Evolutionary conservation across 2,113 vertebrate species (phyloP), one percentile per base, ranked within the genome.

Genomic region (Nematolebias whitei): DNA sequence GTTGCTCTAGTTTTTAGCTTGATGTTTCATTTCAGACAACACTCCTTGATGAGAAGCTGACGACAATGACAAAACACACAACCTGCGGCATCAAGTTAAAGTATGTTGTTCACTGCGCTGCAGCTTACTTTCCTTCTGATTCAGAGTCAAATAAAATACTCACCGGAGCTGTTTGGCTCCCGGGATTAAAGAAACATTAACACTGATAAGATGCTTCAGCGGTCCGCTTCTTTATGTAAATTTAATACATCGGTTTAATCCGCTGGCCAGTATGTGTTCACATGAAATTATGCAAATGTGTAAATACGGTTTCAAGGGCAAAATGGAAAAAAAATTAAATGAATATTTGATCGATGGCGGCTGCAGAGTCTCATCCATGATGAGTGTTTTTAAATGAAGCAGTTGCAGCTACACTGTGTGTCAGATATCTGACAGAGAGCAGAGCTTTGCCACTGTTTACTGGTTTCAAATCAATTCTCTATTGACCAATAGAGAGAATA

Each of bases 401-500:
- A 16, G 55, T 49, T 22, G 16, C 49, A 14, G n/a, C n/a, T n/a
- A n/a, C n/a, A 64, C 72, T 84, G 63, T 84, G 78, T 86, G 79
- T 79, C 71, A 84, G 63, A 82, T 79, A 59, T 38, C 71, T 68
- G 54, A 35, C 68, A 32, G 63, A 69, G 60, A 76, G 29, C 54
- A 41, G 63, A 20, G 64, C 60, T 24, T 72, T 61, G 51, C 39
- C 38, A 63, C 63, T 51, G 74, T 74, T 83, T 39, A 70, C 76
- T 69, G 50, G 72, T 52, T 26, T 59, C 44, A 67, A 57, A 78
- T 90, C 75, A 56, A 76, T 76, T 74, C 65, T 75, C 71, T 84
- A 90, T 89, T 73, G 89, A 90, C 75, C 73, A 78, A 52, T 86
- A 74, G 80, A 80, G 85, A 88, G 55, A 78, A 63, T 39, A 19